phyloP scores from a whole-genome alignment of 1,140 invertebrate genomes.

The Vollenhovia emeryi region DNA sequence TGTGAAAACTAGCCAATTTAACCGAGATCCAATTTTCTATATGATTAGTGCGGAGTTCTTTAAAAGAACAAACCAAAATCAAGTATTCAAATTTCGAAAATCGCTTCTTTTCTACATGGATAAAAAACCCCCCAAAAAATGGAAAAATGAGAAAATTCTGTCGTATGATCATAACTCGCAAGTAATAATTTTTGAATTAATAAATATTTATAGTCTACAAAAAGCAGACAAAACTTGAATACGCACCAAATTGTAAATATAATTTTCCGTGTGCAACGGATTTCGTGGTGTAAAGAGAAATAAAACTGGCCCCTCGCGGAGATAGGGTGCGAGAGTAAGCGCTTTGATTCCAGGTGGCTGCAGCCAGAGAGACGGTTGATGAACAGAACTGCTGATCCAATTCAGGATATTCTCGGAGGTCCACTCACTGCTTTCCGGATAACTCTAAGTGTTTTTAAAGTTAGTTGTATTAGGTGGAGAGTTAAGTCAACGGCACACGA shows the following conservation, averaged over 20 bases:
- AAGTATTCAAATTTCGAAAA: no score
- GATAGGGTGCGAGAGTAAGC: constrained; percentile 87
- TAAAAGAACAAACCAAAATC: no score
- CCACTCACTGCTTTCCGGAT: constrained; percentile 84
- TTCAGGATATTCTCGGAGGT: constrained; percentile 83
- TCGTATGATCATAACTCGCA: no score
- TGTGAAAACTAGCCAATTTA: no score
- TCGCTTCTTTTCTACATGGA: no score
- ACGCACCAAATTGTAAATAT: constrained; percentile 88
- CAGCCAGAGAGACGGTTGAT: constrained; percentile 87
- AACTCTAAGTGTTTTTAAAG: constrained; percentile 84
- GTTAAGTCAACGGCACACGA: no score
- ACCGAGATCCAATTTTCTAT: no score
- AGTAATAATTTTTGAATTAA: background rate
- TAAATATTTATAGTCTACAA: background rate
- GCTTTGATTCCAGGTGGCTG: constrained; percentile 89
- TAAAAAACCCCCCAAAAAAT: no score
- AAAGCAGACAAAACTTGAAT: constrained; percentile 11
- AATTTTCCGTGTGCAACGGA: constrained; percentile 86
- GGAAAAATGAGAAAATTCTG: no score
- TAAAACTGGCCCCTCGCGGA: constrained; percentile 88
- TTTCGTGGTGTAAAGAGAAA: constrained; percentile 91
- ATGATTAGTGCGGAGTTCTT: no score
- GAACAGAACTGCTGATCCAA: constrained; percentile 87
- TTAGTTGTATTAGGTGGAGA: no score